Base-by-base conservation (phyloP, 2,888 invertebrate species). In the Ommatoiulus sabulosus region DNA sequence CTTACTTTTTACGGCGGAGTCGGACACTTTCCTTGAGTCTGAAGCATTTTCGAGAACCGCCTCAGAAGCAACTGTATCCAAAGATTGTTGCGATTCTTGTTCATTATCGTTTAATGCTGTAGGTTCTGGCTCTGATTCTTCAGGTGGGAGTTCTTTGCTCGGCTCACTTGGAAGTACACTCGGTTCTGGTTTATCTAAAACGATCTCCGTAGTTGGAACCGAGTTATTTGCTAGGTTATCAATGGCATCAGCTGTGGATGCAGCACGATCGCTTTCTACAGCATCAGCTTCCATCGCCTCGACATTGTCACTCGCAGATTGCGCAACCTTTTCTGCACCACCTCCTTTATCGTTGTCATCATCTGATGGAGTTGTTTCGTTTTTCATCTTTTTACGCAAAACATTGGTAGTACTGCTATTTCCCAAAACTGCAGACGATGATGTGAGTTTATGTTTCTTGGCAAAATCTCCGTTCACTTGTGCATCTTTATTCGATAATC, bases 201-300 rank as follows among this genome's bases (percentile, higher is more conserved):
- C 12, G 10, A 24, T 24, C 24, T 24, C 24, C 10, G 7, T 8
- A n/a, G 72, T 1, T 24, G 72, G 10, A 12, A 10, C 10, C 24
- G 72, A 72, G 24, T 24, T 24, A 24, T 72, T 72, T 24, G 24
- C 3, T 1, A 72, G 72, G 10, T 10, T n/a, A 5, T 6, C 24
- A 72, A 3, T 72, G 24, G 72, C 6, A 72, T 20, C n/a, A 20
- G 63, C 20, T 91, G 90, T 92, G 92, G 90, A 91, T 92, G 89
- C 91, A 91, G 44, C 91, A 91, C 91, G 95, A 85, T 86, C 44
- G n/a, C 6, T 48, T 84, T 20, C 43, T 48, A 8, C 43, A 44
- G 48, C 1, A 24, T 46, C 52, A 4, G 48, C 80, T 48, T 88
- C 48, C 43, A 52, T 88, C 52, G 48, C 24, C 52, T 86, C 43